Conservation (phyloP, 2,888 invertebrate genomes). For the Troglohyphantes excavatus region DNA sequence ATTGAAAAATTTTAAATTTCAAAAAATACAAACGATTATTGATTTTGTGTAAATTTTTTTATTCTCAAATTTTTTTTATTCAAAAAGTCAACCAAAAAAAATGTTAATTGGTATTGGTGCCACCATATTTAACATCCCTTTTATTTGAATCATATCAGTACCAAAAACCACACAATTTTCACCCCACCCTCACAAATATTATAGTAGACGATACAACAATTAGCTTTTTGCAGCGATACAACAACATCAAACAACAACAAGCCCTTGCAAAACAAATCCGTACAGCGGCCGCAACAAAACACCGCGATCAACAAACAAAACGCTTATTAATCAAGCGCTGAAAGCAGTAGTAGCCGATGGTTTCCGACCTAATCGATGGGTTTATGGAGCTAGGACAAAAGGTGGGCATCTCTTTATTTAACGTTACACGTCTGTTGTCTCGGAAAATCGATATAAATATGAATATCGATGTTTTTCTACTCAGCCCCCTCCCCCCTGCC, state of each 20-base stretch:
- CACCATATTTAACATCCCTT: too few relatives aligned
- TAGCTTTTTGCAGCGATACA: conserved; percentile 26
- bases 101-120: too few relatives aligned
- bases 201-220: not conserved
- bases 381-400: conserved; percentile 23
- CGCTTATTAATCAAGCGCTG: conserved; percentile 42
- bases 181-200: too few relatives aligned
- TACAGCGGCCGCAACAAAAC: not conserved
- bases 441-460: conserved; percentile 62
- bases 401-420: conserved; percentile 51
- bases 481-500: not conserved
- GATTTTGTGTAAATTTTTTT: too few relatives aligned
- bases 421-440: conserved; percentile 65
- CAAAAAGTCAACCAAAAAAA: too few relatives aligned
- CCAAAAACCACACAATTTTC: too few relatives aligned
- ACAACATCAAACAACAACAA: not conserved
- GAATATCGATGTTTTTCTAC: conserved; percentile 67
- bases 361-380: conserved; percentile 8
- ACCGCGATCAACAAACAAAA: conserved; percentile 2
- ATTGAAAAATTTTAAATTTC: too few relatives aligned
- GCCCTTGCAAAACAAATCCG: conserved; percentile 3
- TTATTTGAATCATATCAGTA: too few relatives aligned
- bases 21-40: too few relatives aligned
- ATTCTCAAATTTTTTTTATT: too few relatives aligned
- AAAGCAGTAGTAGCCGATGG: conserved; percentile 22